Percentiles rank a stretch among this genome's conserved stretches.
Evolutionary conservation across 2,888 invertebrate species (phyloP).

Genomic region (Litoditis marina): DNA sequence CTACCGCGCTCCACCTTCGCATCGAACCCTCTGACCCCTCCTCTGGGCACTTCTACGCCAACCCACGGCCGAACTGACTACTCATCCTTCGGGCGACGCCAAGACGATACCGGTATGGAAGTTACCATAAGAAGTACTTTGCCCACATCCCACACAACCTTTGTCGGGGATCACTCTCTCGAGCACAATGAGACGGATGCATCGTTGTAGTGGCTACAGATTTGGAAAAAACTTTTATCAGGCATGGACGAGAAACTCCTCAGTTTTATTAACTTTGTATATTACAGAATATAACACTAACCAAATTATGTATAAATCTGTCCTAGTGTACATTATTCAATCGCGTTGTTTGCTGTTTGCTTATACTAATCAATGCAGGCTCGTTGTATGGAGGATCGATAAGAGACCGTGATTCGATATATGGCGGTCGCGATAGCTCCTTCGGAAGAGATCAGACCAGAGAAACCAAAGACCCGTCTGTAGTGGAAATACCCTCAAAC

Average conservation of each 20-base stretch:
- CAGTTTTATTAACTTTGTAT: no score
- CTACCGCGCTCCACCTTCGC: constrained; percentile 54
- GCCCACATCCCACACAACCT: constrained; percentile 1
- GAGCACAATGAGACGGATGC: no score
- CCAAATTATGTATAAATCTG: no score
- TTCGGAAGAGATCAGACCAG: constrained; percentile 21
- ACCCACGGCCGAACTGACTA: constrained; percentile 36
- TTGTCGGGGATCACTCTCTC: no score
- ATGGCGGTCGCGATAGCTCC: constrained; percentile 31
- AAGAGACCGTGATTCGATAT: constrained; percentile 37
- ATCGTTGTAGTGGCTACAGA: no score
- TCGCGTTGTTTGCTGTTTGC: no score
- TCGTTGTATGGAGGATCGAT: constrained; percentile 40
- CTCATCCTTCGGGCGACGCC: constrained; percentile 19
- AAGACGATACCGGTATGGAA: constrained; percentile 42
- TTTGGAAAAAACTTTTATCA: constrained; percentile 1
- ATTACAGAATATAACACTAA: no score
- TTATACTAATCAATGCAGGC: no score
- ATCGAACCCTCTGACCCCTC: constrained; percentile 61
- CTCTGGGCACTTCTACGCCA: constrained; percentile 59
- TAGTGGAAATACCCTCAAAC: constrained; percentile 41
- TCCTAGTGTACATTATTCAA: no score
- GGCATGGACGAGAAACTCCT: background rate
- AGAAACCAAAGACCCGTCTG: constrained; percentile 25
- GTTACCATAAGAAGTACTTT: constrained; percentile 8